Evolutionary conservation across 2,888 invertebrate genomes (phyloP).

Genomic region (Harmothoe impar): DNA sequence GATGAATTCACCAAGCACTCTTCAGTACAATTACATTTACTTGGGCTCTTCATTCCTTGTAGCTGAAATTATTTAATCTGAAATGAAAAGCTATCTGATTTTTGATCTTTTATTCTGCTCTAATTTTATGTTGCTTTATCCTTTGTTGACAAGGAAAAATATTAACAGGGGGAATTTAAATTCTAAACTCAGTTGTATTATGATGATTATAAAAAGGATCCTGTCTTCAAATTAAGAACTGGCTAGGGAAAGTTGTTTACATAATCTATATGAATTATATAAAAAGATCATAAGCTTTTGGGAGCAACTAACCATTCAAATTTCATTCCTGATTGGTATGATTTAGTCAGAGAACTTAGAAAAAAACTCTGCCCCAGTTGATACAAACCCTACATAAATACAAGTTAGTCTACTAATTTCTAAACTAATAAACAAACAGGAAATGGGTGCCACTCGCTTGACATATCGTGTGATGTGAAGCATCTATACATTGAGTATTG

Average conservation of each 20-base stretch:
- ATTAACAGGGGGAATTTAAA: neutral
- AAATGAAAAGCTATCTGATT: neutral
- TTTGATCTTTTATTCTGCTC: neutral
- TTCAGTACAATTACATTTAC: neutral
- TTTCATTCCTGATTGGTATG: neutral
- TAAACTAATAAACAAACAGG: neutral
- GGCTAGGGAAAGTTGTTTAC: neutral
- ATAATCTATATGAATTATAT: neutral
- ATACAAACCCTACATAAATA: neutral
- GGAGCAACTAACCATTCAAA: neutral
- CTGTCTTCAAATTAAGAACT: neutral
- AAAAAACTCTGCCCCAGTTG: neutral
- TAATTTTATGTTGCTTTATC: neutral
- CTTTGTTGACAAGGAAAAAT: neutral
- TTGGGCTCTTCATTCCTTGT: neutral
- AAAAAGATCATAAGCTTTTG: too few relatives aligned
- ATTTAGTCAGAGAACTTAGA: neutral
- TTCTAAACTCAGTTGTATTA: neutral
- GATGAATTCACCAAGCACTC: neutral
- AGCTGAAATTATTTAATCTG: neutral
- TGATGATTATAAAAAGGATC: neutral
- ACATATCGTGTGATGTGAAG: constrained; percentile 30
- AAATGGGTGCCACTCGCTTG: constrained; percentile 12
- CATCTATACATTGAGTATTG: constrained; percentile 30
- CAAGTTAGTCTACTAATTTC: neutral